Base-by-base conservation (phyloP, 2,113 vertebrate species). In the Callipepla squamata region DNA sequence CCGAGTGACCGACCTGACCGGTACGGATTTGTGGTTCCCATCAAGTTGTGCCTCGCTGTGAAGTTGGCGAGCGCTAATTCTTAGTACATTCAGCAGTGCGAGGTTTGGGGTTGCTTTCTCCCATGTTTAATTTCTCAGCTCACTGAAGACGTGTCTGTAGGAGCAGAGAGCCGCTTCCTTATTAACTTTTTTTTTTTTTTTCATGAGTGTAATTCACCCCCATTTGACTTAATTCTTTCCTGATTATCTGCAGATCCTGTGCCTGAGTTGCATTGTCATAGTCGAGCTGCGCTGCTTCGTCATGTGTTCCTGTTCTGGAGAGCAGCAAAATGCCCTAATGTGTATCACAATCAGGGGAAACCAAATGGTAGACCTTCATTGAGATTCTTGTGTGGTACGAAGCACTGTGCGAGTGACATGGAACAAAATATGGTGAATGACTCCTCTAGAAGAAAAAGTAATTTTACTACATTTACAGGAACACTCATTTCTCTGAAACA, bases 71-170 rank as follows among this genome's bases (percentile, higher is more conserved):
- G 40, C 47, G 21, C 45, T 86, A 79, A 84, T 84, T 50, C 48
- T 61, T 92, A 80, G 87, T 88, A 90, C 69, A 69, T 36, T 57
- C 66, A 17, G 50, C 50, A 34, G 61, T 65, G 5, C 38, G 87
- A 70, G 61, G 62, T 13, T 44, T 62, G 89, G 58, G 50, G 68
- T 87, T 86, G 89, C 61, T 91, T 81, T 63, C 74, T 83, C 75
- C 36, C 62, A 19, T 58, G 44, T 75, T 44, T 89, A 91, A 68
- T 85, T 95, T 96, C 95, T 61, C 69, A 93, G 78, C 20, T 94
- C 40, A 34, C 68, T 87, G 73, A 86, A 81, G 69, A 22, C 70
- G 81, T 16, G 72, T 85, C 83, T 28, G 47, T 23, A 84, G 77
- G 65, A 87, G 68, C 85, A 80, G 50, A 87, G 89, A 89, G 72